Evolutionary conservation across 2,797 vertebrate species (phyloP).

Genomic region (Molossus molossus): DNA sequence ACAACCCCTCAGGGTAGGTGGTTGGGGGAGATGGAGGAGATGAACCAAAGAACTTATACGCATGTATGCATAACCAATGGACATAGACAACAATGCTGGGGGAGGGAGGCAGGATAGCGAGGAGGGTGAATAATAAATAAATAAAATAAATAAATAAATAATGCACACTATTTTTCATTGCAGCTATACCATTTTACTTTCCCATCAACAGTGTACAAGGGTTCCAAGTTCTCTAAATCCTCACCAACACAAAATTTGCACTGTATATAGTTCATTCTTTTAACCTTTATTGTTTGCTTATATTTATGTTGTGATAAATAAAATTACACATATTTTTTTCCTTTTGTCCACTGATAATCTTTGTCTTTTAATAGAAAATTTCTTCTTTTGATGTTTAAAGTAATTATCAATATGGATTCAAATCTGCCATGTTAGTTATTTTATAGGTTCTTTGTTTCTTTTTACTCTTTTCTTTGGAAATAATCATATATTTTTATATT

Average conservation of each 20-base stretch:
- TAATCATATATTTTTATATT: constrained; percentile 33
- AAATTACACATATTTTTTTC: background rate
- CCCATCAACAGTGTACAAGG: background rate
- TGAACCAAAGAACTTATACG: no score
- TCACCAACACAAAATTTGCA: background rate
- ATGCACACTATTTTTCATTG: background rate
- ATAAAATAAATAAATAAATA: background rate
- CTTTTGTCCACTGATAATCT: background rate
- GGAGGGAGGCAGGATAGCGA: no score
- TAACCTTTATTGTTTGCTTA: background rate
- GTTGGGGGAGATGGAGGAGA: no score
- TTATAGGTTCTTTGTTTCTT: background rate
- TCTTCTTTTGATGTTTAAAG: background rate
- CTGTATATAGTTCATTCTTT: background rate
- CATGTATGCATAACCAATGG: no score
- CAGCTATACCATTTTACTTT: background rate
- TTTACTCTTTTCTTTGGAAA: constrained; percentile 50
- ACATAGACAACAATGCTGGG: no score
- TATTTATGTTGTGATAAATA: background rate
- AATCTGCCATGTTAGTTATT: background rate
- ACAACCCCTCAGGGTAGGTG: no score
- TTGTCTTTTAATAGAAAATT: constrained; percentile 39
- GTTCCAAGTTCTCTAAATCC: background rate
- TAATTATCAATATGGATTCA: constrained; percentile 13
- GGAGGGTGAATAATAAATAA: no score